A percentile compares a stretch with the other conserved stretches of the same genome.
Conservation (phyloP, 2,797 vertebrate species). For the Clarias fuscus region DNA sequence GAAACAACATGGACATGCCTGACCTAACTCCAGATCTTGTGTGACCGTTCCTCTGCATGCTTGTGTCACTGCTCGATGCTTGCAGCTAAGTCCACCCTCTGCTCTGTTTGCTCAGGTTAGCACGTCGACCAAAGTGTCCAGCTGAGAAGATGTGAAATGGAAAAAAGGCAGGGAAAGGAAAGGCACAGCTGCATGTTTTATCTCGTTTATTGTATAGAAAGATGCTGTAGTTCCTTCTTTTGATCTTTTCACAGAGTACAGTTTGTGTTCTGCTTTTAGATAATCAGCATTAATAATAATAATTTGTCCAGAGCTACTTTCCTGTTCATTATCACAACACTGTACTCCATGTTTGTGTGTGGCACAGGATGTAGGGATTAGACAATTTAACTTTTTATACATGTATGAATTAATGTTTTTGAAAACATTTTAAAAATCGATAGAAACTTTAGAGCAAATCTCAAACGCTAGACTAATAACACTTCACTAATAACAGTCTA, state of each 20-base stretch:
- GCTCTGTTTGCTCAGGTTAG: neutral
- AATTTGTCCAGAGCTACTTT: too few relatives aligned
- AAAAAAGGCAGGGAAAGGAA: too few relatives aligned
- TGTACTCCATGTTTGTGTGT: neutral
- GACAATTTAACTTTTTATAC: neutral
- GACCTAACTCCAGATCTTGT: neutral
- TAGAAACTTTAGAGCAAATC: neutral
- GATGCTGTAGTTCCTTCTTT: neutral
- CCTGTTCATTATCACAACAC: neutral
- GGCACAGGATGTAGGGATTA: neutral
- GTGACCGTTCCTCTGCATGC: neutral
- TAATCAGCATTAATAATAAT: neutral
- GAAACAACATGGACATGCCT: neutral
- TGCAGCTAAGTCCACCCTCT: neutral
- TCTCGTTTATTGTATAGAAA: neutral
- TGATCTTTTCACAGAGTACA: neutral
- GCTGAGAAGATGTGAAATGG: too few relatives aligned
- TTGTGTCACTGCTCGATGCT: neutral
- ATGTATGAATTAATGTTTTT: neutral
- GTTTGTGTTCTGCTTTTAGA: neutral
- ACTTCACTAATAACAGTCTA: neutral
- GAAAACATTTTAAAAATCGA: neutral
- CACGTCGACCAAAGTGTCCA: too few relatives aligned
- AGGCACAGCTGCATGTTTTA: neutral
- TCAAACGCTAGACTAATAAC: neutral